Evolutionary conservation across 2,888 invertebrate genomes (phyloP), one percentile per base, ranked within the genome.

Genomic region (Microctonus brassicae): DNA sequence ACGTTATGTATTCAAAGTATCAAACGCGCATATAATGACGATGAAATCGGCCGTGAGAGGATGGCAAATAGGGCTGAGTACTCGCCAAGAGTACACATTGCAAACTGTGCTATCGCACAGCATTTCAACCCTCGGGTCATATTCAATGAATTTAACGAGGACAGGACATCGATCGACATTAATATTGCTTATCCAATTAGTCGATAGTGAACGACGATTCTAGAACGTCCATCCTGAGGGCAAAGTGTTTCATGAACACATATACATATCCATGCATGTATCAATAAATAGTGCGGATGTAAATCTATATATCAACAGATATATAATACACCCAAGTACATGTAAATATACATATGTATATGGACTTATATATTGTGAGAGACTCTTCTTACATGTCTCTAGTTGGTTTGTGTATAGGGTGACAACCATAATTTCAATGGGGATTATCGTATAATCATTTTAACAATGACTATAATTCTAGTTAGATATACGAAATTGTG

Each of bases 121-220:
- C 13, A 17, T 66, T 36, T 39, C 6, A 33, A 3, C 42, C 67
- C 47, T 58, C 20, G 34, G 29, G 67, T 60, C 17, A 79, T 78
- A 78, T 80, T 79, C 79, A 79, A 77, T 81, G 78, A 81, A 81
- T 80, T 74, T 79, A 81, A 80, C 77, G 78, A 77, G 76, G 75
- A 76, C 65, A 75, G 70, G 70, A 70, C 72, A 53, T 57, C 47
- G 62, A 67, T 64, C 61, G 67, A 47, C 62, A 61, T 64, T 42
- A 64, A 55, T 78, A 74, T 75, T 72, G 78, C 76, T 79, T 76
- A 81, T 81, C 77, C 79, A 81, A 80, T 82, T 81, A 81, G 78
- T 77, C 76, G 76, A 77, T 79, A 81, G 79, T 79, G 57, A 71
- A 75, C 68, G 62, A 33, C 47, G 53, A 34, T 22, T 47, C 20